These are phyloP conservation scores for Eunapius fragilis DNA, from an alignment of 37 sponge, comb jelly and placozoan genomes.

Conservation along the genomic window DNA sequence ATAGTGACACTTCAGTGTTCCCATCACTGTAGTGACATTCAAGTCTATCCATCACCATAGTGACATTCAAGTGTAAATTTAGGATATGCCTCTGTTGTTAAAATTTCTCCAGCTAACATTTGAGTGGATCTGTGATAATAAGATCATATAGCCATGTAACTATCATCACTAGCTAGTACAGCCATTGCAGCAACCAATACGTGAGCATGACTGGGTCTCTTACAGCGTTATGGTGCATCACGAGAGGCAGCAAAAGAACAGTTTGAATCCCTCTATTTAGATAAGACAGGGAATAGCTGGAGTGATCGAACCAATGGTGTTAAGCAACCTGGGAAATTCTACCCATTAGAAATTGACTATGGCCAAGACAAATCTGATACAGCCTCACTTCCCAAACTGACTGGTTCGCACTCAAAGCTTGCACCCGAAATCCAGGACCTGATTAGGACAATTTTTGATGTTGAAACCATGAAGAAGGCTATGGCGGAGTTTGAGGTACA, in stretches of 20 bases:
- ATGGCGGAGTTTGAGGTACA: constrained; percentile 97
- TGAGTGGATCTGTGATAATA: too few relatives aligned
- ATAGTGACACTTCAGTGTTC: not conserved
- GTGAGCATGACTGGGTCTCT: not conserved
- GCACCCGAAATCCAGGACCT: constrained; percentile 80
- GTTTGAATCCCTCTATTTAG: constrained; percentile 62
- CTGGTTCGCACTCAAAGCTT: constrained; percentile 83
- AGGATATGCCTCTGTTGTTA: too few relatives aligned
- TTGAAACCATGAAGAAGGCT: constrained; percentile 93
- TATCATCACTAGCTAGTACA: not conserved
- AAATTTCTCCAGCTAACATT: too few relatives aligned
- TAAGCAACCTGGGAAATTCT: constrained; percentile 90
- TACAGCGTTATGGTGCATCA: constrained; percentile 22
- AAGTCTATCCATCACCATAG: too few relatives aligned
- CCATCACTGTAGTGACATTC: too few relatives aligned
- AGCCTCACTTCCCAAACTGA: not conserved
- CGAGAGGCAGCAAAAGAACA: constrained; percentile 44
- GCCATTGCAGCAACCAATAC: not conserved
- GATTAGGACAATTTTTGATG: constrained; percentile 91
- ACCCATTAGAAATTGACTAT: constrained; percentile 98
- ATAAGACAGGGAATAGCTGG: constrained; percentile 90
- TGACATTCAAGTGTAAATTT: too few relatives aligned
- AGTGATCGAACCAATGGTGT: constrained; percentile 37
- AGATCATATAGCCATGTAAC: too few relatives aligned
- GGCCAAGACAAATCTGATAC: constrained; percentile 78